These are phyloP conservation scores for Lagorchestes hirsutus DNA, from an alignment of 2,797 vertebrate species.

Conservation along the genomic window DNA sequence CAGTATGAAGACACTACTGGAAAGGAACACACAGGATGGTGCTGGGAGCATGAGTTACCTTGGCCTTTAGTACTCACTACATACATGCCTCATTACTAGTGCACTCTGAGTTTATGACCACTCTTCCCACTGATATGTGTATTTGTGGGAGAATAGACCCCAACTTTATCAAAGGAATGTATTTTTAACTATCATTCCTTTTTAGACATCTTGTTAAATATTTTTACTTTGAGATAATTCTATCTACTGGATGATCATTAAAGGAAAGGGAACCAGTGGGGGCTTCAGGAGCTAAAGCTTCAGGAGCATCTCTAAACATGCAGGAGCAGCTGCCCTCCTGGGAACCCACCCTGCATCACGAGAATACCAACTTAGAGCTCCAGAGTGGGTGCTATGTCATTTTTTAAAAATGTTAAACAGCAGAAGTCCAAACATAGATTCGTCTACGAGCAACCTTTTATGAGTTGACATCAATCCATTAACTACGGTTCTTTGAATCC, in stretches of 20 bases:
- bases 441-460: neutral
- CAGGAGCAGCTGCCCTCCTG: neutral
- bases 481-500: neutral
- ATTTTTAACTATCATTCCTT: neutral
- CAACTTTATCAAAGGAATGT: neutral
- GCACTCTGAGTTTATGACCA: too few relatives aligned
- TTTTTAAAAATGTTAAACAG: neutral
- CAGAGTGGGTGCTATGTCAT: neutral
- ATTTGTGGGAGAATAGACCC: neutral
- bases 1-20: neutral
- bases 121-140: neutral
- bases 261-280: neutral
- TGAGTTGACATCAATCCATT: neutral
- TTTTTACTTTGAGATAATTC: neutral
- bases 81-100: neutral
- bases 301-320: neutral
- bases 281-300: neutral
- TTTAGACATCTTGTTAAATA: neutral
- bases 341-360: neutral
- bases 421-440: neutral
- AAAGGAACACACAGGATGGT: neutral
- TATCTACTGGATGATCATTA: neutral
- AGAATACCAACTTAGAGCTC: neutral
- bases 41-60: neutral
- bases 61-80: neutral